Evolutionary conservation across 2,113 vertebrate genomes (phyloP).

Genomic region (Ascaphus truei): DNA sequence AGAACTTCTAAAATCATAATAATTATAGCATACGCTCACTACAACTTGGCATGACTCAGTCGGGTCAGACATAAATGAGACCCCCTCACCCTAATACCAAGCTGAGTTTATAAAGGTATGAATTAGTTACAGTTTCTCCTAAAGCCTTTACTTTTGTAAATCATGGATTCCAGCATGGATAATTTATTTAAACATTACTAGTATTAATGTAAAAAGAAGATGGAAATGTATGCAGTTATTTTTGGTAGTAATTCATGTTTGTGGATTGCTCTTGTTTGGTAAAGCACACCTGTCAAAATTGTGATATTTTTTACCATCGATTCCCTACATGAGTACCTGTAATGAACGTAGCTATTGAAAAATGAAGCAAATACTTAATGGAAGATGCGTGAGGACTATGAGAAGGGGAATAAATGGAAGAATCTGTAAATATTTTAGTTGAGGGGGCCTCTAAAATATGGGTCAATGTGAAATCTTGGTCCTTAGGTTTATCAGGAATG

Average conservation of each 20-base stretch:
- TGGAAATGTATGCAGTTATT: constrained; percentile 17
- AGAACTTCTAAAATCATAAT: constrained; percentile 19
- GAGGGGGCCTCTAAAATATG: no score
- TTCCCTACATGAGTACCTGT: not conserved
- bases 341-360: not conserved
- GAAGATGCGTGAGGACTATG: not conserved
- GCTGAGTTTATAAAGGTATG: not conserved
- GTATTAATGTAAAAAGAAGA: not conserved
- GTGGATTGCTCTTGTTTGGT: not conserved
- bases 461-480: no score
- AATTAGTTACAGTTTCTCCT: not conserved
- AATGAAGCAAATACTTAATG: not conserved
- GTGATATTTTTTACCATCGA: not conserved
- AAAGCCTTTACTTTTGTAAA: constrained; percentile 12
- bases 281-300: not conserved
- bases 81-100: constrained; percentile 5
- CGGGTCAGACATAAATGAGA: constrained; percentile 23
- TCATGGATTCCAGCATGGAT: constrained; percentile 23
- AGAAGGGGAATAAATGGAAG: no score
- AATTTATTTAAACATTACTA: constrained; percentile 15
- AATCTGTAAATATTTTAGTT: no score
- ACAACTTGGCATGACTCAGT: constrained; percentile 11
- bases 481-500: no score
- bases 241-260: constrained; percentile 9
- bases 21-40: constrained; percentile 20